A percentile compares a stretch with the other conserved stretches of the same genome.
phyloP scores from a whole-genome alignment of 2,113 vertebrate genomes.

The Riparia riparia region DNA sequence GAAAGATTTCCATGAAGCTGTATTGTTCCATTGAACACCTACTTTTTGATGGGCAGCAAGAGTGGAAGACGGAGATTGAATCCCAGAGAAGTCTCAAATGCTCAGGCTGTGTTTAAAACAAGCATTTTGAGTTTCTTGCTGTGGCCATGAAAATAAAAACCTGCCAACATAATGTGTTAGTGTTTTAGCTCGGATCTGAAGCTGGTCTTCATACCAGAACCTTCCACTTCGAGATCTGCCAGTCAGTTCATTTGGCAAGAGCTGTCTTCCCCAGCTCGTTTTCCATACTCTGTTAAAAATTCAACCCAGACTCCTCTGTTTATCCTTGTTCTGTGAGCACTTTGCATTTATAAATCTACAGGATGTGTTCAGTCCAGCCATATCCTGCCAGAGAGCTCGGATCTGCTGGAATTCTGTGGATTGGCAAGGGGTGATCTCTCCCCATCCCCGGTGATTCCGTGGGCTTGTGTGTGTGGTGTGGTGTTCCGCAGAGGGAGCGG shows the following conservation, averaged over 20 bases:
- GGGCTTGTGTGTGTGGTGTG: not conserved
- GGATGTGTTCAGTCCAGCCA: not conserved
- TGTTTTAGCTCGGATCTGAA: not conserved
- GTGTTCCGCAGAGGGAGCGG: not conserved
- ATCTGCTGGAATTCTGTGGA: not conserved
- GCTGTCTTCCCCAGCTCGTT: not conserved
- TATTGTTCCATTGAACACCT: not conserved
- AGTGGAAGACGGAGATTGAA: not conserved
- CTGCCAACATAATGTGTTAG: not conserved
- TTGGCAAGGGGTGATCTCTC: not conserved
- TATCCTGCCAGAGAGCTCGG: accelerated
- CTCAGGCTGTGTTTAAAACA: not conserved
- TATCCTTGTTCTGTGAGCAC: not conserved
- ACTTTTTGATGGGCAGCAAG: not conserved
- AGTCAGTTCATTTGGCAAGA: not conserved
- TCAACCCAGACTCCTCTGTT: not conserved
- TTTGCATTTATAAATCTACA: not conserved
- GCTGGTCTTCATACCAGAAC: not conserved
- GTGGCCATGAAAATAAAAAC: not conserved
- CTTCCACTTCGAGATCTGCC: not conserved
- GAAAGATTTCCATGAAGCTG: not conserved
- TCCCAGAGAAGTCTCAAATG: not conserved
- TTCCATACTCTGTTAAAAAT: not conserved
- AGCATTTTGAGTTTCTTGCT: not conserved
- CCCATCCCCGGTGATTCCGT: not conserved